Base-by-base conservation (phyloP, 2,888 invertebrate species). In the Diplazon laetatorius region DNA sequence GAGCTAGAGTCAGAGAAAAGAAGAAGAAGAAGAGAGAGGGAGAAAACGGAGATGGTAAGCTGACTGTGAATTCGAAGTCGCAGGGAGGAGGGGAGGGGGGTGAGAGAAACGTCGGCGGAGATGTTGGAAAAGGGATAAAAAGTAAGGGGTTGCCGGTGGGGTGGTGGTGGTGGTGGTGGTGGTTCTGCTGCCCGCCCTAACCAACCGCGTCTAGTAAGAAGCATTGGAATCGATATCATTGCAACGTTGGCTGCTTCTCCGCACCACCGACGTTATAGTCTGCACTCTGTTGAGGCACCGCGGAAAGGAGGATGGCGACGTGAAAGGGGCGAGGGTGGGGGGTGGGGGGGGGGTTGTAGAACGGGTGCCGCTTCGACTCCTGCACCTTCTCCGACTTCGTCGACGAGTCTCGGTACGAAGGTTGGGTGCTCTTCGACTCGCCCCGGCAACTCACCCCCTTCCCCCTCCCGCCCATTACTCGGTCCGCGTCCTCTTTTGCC, bases 181-280 rank as follows among this genome's bases (percentile, higher is more conserved):
- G 42, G 42, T n/a, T 42, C 69, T 55, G 82, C 79, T 88, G 89
- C 87, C 89, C 87, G 85, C 89, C 90, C 89, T 87, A 86, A 87
- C 85, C 87, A 87, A 88, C 88, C 86, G 85, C 87, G 88, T 87
- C 88, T 88, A 87, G 87, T 90, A 90, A 90, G 91, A 87, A 91
- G 89, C 90, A 90, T 90, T 89, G 89, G 88, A 90, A 91, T 91
- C 91, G 89, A 91, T 91, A 91, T 89, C 90, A 90, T 90, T 91
- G 90, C 90, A 91, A 90, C 89, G 89, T 86, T 86, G 86, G 85
- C 76, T 84, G 85, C 76, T 84, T 68, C 77, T 81, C 81, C 70
- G 59, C 62, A 72, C 35, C 52, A 48, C 59, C 65, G 42, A n/a
- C 50, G 30, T 42, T n/a, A 46, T 59, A 74, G 74, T 74, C 65